Evolutionary conservation across 2,888 invertebrate genomes (phyloP).

Genomic region (Micropterix aruncella): DNA sequence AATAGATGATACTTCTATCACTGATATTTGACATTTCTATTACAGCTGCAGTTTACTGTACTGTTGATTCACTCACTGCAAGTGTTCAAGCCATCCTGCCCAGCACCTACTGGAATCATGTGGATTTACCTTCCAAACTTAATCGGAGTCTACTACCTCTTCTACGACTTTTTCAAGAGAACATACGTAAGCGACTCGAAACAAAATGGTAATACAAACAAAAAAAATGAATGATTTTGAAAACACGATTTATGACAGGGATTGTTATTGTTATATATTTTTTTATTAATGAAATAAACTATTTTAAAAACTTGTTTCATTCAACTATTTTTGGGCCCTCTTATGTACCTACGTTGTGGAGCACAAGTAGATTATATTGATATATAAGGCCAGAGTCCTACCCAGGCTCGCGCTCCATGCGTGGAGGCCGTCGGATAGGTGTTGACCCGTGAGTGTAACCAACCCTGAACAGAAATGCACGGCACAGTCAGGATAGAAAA

Average conservation of each 20-base stretch:
- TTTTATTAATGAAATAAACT: background rate
- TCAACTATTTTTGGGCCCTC: background rate
- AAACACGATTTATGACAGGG: background rate
- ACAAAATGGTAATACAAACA: constrained; percentile 1
- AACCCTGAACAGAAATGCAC: too few species aligned
- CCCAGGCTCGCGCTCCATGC: too few species aligned
- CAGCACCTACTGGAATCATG: constrained; percentile 33
- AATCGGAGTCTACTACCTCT: constrained; percentile 51
- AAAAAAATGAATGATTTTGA: background rate
- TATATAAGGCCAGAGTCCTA: too few species aligned
- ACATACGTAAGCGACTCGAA: constrained; percentile 25
- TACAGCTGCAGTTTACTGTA: constrained; percentile 52
- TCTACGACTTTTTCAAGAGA: constrained; percentile 51
- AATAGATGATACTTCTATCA: too few species aligned
- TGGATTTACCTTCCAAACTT: constrained; percentile 46
- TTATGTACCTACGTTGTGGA: too few species aligned
- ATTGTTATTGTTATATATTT: background rate
- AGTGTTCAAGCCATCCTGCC: constrained; percentile 40
- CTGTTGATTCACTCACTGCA: constrained; percentile 42
- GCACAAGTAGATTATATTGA: too few species aligned
- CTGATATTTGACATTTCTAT: too few species aligned
- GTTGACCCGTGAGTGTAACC: too few species aligned
- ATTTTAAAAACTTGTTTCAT: too few species aligned
- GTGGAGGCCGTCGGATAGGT: too few species aligned
- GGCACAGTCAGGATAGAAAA: too few species aligned